Percentiles rank a stretch among this genome's conserved stretches.
Evolutionary conservation across 2,888 invertebrate genomes (phyloP).

Genomic region (Parochlus steinenii): DNA sequence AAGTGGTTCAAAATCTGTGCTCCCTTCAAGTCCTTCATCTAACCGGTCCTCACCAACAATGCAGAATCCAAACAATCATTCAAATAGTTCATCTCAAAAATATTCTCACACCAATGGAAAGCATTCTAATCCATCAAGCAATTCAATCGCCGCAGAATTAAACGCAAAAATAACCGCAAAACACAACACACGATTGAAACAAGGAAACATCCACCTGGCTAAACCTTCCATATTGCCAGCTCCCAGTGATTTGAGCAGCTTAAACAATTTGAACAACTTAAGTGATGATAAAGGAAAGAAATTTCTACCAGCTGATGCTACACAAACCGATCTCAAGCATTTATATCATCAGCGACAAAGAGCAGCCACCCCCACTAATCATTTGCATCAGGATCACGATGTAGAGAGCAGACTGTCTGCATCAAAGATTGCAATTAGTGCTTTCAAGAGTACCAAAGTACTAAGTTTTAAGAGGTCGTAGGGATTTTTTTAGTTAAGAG

Average conservation of each 20-base stretch:
- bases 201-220: background rate
- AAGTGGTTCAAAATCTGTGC: constrained; percentile 1
- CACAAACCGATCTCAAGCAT: too few species aligned
- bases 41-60: constrained; percentile 13
- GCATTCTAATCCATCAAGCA: constrained; percentile 1
- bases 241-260: too few species aligned
- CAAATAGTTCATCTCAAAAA: constrained; percentile 12
- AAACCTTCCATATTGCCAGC: background rate
- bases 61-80: constrained; percentile 5
- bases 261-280: too few species aligned
- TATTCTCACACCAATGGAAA: background rate
- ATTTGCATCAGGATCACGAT: constrained; percentile 18
- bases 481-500: too few species aligned
- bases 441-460: too few species aligned
- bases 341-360: background rate
- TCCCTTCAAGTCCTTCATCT: constrained; percentile 4
- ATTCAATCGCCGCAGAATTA: constrained; percentile 17
- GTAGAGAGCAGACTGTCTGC: constrained; percentile 27
- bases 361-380: background rate
- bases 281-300: too few species aligned
- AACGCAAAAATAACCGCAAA: constrained; percentile 24
- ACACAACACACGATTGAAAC: constrained; percentile 26
- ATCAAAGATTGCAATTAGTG: constrained; percentile 25
- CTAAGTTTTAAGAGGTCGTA: too few species aligned
- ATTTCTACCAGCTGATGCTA: too few species aligned